Evolutionary conservation across 2,113 vertebrate genomes (phyloP), one percentile per base, ranked within the genome.

Genomic region (Melanerpes formicivorus): DNA sequence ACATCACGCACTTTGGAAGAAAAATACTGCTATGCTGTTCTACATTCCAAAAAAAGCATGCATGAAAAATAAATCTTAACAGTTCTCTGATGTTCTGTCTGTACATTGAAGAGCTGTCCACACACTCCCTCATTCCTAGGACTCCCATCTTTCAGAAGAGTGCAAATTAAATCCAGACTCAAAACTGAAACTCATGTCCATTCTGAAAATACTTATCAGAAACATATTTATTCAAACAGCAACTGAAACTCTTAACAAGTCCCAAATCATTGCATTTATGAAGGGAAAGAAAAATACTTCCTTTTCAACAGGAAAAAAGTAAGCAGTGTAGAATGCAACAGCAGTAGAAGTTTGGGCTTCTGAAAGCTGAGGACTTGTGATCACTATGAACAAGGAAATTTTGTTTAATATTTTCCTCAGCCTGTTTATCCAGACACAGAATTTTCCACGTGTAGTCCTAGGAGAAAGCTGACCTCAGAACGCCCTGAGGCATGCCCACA

Each of bases 401-500:
- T 6, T 88, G 34, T 52, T 83, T 66, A 79, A 81, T 59, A 78
- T 58, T 89, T 78, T 75, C 46, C 50, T 84, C 62, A 80, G 30
- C 8, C 15, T 65, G 25, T 54, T 50, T 50, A 73, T 22, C 22
- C 37, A 75, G 70, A 82, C 5, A 64, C 8, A 10, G 50, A 32
- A 55, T n/a, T 87, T 91, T 50, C 40, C n/a, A n/a, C 29, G 21
- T 6, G 23, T 3, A 73, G 34, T 56, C 16, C 27, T 69, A 30
- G 70, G 46, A 73, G 82, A 79, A 73, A 86, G 40, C 21, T 94
- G 85, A 85, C 90, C 78, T 93, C 48, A 56, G 65, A 92, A 83
- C 80, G 90, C 75, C 93, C 77, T 37, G 46, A 90, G 90, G 92
- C 91, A 58, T 67, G 86, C 86, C 91, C 82, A 83, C 67, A 76